Evolutionary conservation across 2,888 invertebrate species (phyloP).

Genomic region (Leptopilina drosophilae): DNA sequence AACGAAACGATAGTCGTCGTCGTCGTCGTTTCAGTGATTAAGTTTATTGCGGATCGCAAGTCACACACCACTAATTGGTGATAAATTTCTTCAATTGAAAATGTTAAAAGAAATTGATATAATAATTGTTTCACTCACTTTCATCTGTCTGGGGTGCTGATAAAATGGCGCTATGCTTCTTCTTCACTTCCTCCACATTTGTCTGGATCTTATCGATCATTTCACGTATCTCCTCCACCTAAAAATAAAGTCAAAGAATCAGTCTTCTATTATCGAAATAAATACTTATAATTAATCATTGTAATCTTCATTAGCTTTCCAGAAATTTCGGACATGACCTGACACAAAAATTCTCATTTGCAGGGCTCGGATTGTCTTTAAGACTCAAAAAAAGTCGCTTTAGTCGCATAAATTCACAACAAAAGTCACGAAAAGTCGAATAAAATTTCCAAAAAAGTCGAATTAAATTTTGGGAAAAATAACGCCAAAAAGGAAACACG

Average conservation of each 20-base stretch:
- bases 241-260: constrained; percentile 64
- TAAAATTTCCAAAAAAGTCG: too few relatives aligned
- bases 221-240: constrained; percentile 99
- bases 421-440: too few relatives aligned
- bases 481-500: too few relatives aligned
- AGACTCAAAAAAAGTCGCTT: too few relatives aligned
- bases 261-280: not conserved
- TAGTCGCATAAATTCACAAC: too few relatives aligned
- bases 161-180: constrained; percentile 99
- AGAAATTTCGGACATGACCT: too few relatives aligned
- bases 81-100: constrained; percentile 40
- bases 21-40: constrained; percentile 12
- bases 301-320: too few relatives aligned
- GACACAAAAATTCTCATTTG: too few relatives aligned
- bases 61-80: constrained; percentile 46
- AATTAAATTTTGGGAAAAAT: too few relatives aligned
- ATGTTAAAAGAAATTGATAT: constrained; percentile 1
- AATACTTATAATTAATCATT: too few relatives aligned
- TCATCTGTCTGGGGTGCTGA: constrained; percentile 99
- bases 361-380: too few relatives aligned
- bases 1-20: not conserved
- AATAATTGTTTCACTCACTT: constrained; percentile 83
- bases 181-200: constrained; percentile 99
- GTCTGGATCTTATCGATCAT: constrained; percentile 99
- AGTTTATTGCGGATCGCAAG: constrained; percentile 44